These are phyloP conservation scores for Rhorus exstirpatorius DNA, from an alignment of 2,888 invertebrate genomes.

Conservation along the genomic window DNA sequence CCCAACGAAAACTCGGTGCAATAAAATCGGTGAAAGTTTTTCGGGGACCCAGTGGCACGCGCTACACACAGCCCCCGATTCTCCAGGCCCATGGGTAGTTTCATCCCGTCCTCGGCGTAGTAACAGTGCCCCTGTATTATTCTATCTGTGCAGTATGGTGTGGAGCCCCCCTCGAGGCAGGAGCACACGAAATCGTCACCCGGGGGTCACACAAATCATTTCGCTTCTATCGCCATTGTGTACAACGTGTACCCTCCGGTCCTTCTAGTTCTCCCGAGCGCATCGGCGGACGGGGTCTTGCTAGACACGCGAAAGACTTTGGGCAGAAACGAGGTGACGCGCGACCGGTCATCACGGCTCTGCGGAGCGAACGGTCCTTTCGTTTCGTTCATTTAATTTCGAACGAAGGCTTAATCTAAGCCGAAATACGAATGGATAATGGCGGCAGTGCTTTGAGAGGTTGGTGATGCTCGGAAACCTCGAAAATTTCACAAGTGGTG, in stretches of 20 bases:
- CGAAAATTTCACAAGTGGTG: not conserved
- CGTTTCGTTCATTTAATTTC: conserved; percentile 2
- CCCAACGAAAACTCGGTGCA: conserved; percentile 66
- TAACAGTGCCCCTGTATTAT: conserved; percentile 7
- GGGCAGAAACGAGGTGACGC: conserved; percentile 73
- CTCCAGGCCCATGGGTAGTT: conserved; percentile 51
- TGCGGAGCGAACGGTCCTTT: conserved; percentile 49
- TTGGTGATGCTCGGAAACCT: not conserved
- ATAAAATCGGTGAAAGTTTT: conserved; percentile 83
- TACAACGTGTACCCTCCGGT: conserved; percentile 56
- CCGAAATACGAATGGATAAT: no score
- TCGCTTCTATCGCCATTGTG: conserved; percentile 80
- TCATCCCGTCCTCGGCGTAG: conserved; percentile 18
- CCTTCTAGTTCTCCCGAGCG: conserved; percentile 48
- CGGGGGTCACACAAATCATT: conserved; percentile 81
- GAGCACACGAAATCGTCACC: conserved; percentile 80
- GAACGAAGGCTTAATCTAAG: not conserved
- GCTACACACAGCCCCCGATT: conserved; percentile 70
- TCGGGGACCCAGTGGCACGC: conserved; percentile 83
- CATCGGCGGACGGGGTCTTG: conserved; percentile 42
- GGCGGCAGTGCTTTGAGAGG: not conserved
- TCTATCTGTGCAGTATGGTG: conserved; percentile 42
- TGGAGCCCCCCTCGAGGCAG: conserved; percentile 71
- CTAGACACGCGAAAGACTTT: conserved; percentile 54
- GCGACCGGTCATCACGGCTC: conserved; percentile 73